A percentile compares a stretch with the other conserved stretches of the same genome.
phyloP scores from a whole-genome alignment of 2,797 vertebrate species.

The Stomatorhinus walkeri region DNA sequence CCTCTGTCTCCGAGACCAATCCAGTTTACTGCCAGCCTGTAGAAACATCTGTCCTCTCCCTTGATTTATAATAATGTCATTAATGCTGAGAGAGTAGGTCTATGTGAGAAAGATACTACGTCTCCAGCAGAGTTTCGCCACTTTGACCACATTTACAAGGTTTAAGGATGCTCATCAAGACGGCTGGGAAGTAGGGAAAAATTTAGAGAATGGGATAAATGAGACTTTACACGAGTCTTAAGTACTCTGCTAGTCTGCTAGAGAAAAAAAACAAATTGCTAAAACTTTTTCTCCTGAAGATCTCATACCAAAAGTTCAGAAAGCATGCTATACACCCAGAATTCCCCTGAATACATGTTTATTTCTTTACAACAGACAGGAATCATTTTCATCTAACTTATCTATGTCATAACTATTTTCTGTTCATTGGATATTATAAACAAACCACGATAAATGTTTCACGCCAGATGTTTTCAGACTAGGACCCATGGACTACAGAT shows the following conservation, averaged over 20 bases:
- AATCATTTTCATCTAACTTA: not conserved
- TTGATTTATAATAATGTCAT: conserved; percentile 24
- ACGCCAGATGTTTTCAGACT: not conserved
- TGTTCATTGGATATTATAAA: not conserved
- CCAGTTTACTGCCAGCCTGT: conserved; percentile 18
- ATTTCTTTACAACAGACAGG: not conserved
- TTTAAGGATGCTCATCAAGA: not conserved
- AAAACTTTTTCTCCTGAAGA: not conserved
- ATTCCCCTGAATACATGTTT: not conserved
- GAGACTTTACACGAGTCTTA: not conserved
- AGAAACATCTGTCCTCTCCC: conserved; percentile 23
- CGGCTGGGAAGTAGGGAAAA: not conserved
- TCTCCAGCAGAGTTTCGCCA: not conserved
- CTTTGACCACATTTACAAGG: not conserved
- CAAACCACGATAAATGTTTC: not conserved
- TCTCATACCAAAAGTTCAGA: not conserved
- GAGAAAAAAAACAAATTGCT: not conserved
- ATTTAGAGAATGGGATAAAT: not conserved
- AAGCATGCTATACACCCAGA: not conserved
- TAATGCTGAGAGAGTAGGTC: not conserved
- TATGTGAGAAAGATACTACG: not conserved
- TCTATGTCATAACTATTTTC: not conserved
- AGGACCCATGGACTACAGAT: not conserved
- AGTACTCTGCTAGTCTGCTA: not conserved
- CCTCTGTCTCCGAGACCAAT: conserved; percentile 40